Conservation (phyloP, 2,888 invertebrate genomes). For the Drepana falcataria region DNA sequence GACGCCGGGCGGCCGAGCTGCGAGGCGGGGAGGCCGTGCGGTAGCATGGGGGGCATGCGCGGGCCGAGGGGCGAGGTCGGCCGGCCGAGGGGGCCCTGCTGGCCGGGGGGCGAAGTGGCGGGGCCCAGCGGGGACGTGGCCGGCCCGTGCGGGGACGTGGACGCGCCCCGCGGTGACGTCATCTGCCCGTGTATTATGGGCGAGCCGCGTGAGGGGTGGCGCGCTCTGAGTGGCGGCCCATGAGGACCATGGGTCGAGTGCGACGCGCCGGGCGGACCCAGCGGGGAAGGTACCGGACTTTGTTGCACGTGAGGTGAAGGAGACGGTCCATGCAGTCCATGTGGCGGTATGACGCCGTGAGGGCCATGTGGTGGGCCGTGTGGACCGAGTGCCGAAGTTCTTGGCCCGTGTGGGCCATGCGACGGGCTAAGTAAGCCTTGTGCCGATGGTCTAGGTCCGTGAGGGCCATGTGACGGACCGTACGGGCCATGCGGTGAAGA, state of each 20-base stretch:
- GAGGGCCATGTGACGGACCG: constrained; percentile 14
- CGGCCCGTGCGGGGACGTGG: no score
- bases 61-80: constrained; percentile 18
- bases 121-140: constrained; percentile 53
- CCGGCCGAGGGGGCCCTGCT: constrained; percentile 34
- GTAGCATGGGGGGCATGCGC: constrained; percentile 51
- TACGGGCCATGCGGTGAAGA: no score
- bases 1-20: constrained; percentile 49
- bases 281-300: not conserved
- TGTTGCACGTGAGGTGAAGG: not conserved
- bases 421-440: no score
- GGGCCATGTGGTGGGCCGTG: not conserved
- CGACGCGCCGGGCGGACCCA: not conserved
- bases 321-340: not conserved
- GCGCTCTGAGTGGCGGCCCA: not conserved
- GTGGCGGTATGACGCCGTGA: not conserved
- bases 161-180: no score
- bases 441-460: no score
- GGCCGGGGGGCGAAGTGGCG: constrained; percentile 35
- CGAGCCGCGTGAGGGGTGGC: no score
- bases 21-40: constrained; percentile 36
- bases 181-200: no score
- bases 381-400: constrained; percentile 4
- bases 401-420: not conserved
- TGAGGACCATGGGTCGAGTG: not conserved